phyloP scores from a whole-genome alignment of 2,888 invertebrate genomes.

The Podotricha telesiphe region DNA sequence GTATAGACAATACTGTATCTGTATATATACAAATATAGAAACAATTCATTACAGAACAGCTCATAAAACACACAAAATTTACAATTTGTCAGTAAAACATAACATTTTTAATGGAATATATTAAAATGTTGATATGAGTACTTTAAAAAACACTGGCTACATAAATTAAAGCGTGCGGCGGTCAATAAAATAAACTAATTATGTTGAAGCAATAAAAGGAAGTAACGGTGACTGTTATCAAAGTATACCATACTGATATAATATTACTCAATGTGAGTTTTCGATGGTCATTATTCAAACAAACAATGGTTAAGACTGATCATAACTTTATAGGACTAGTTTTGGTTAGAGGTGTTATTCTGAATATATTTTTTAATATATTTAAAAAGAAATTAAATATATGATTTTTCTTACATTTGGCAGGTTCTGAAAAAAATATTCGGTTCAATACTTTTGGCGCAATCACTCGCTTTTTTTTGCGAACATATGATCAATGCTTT shows the following conservation, averaged over 20 bases:
- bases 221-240: not conserved
- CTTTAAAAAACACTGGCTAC: not conserved
- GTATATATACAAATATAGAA: too few relatives aligned
- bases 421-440: too few relatives aligned
- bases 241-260: constrained; percentile 9
- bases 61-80: not conserved
- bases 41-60: not conserved
- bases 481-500: too few relatives aligned
- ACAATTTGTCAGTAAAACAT: constrained; percentile 10
- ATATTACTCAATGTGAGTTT: constrained; percentile 1
- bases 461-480: too few relatives aligned
- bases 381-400: too few relatives aligned
- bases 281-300: constrained; percentile 24
- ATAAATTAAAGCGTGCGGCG: constrained; percentile 9
- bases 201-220: constrained; percentile 8
- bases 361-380: not conserved
- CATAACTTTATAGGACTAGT: constrained; percentile 23
- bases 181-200: constrained; percentile 14
- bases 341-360: constrained; percentile 16
- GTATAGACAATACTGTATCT: too few relatives aligned
- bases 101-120: not conserved
- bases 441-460: too few relatives aligned
- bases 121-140: constrained; percentile 4
- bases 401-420: too few relatives aligned
- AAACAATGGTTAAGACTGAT: constrained; percentile 27